phyloP scores from a whole-genome alignment of 2,888 invertebrate genomes.

The Antitype chi region DNA sequence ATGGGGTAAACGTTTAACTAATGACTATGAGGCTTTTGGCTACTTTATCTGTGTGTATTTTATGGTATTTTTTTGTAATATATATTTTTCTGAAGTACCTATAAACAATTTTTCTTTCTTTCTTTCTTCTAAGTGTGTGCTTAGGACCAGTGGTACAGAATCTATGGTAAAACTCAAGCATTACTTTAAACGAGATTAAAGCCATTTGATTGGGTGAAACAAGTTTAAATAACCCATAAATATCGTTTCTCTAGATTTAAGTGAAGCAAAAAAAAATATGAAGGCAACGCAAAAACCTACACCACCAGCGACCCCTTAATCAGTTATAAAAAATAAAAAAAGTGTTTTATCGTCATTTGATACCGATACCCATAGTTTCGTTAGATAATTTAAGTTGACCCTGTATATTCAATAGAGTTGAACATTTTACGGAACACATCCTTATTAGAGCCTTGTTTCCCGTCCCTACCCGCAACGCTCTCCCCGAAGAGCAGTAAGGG shows the following conservation, averaged over 20 bases:
- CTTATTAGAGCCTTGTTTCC: constrained; percentile 33
- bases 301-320: background rate
- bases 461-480: background rate
- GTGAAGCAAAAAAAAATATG: no score
- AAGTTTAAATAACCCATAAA: background rate
- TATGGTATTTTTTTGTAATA: no score
- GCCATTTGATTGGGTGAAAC: background rate
- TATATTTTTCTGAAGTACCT: no score
- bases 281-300: background rate
- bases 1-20: background rate
- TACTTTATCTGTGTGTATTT: background rate
- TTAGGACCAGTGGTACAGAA: background rate
- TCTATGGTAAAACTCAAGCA: background rate
- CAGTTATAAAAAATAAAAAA: background rate
- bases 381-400: background rate
- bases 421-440: constrained; percentile 33
- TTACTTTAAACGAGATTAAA: background rate
- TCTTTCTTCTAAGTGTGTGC: background rate
- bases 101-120: no score
- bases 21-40: background rate
- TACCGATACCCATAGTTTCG: background rate
- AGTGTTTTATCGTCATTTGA: background rate
- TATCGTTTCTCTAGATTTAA: background rate
- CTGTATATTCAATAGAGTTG: constrained; percentile 19
- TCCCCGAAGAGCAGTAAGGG: constrained; percentile 50